A percentile compares a stretch with the other conserved stretches of the same genome.
These are phyloP conservation scores for Sandelia bainsii DNA, from an alignment of 2,797 vertebrate genomes.

Conservation along the genomic window DNA sequence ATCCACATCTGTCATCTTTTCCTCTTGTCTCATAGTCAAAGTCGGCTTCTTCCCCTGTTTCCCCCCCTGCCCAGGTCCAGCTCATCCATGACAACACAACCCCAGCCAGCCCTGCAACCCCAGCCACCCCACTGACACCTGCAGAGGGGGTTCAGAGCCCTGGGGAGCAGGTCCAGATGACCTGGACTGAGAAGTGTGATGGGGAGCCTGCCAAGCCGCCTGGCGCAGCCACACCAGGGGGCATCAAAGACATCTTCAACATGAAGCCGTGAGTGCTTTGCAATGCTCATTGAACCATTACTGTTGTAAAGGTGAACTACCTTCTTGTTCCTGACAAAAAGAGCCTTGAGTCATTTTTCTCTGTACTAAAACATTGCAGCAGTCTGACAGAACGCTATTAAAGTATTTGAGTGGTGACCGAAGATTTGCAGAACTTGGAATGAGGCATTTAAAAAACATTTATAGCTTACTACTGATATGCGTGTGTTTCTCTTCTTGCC, in stretches of 20 bases:
- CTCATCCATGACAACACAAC: constrained; percentile 95
- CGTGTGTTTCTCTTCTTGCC: constrained; percentile 76
- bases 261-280: constrained; percentile 95
- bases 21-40: constrained; percentile 82
- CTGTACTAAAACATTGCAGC: neutral
- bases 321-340: constrained; percentile 25
- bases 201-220: constrained; percentile 92
- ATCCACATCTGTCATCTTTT: constrained; percentile 65
- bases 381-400: neutral
- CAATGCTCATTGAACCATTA: constrained; percentile 39
- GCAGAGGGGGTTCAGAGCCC: constrained; percentile 87
- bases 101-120: constrained; percentile 90
- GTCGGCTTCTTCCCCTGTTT: constrained; percentile 83
- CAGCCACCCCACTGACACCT: constrained; percentile 89
- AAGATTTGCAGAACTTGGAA: neutral
- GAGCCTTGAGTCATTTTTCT: neutral
- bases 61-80: constrained; percentile 89
- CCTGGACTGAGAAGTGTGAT: constrained; percentile 96
- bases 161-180: constrained; percentile 95
- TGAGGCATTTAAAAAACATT: constrained; percentile 4
- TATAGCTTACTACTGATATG: constrained; percentile 37
- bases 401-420: constrained; percentile 10
- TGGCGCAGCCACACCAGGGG: constrained; percentile 90
- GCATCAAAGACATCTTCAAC: constrained; percentile 98
- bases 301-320: constrained; percentile 24